These are phyloP conservation scores for Acestrorhynchus altus DNA, from an alignment of 2,797 vertebrate genomes.

Conservation along the genomic window DNA sequence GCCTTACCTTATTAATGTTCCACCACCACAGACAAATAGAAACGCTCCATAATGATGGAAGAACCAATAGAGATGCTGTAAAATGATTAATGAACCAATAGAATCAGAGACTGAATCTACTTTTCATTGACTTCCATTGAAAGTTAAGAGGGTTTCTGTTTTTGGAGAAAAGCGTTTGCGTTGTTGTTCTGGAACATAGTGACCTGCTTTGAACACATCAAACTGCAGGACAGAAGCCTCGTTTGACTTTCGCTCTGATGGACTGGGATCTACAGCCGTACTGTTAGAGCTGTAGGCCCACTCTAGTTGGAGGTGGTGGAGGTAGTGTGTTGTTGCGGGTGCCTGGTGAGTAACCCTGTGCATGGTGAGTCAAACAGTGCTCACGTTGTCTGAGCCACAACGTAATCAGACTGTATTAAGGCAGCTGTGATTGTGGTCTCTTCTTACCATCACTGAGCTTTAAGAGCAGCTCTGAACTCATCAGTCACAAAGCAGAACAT, in stretches of 20 bases:
- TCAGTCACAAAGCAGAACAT: neutral
- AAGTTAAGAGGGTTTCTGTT: no score
- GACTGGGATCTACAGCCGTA: neutral
- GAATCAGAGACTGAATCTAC: no score
- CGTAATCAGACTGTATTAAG: neutral
- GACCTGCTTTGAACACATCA: neutral
- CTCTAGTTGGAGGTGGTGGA: neutral
- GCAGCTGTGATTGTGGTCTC: conserved; percentile 5
- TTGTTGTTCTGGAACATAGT: neutral
- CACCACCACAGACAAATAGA: no score
- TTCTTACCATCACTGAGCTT: neutral
- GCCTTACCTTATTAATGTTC: no score
- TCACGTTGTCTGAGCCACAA: neutral
- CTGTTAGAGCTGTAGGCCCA: neutral
- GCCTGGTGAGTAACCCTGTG: neutral
- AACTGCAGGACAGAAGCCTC: no score
- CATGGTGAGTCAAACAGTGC: conserved; percentile 8
- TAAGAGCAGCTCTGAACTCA: neutral
- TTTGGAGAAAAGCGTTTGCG: no score
- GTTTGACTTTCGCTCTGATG: neutral
- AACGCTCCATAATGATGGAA: no score
- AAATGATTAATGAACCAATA: no score
- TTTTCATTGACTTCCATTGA: no score
- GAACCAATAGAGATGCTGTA: no score
- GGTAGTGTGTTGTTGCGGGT: neutral